Evolutionary conservation across 2,113 vertebrate genomes (phyloP).

Genomic region (Martes martes): DNA sequence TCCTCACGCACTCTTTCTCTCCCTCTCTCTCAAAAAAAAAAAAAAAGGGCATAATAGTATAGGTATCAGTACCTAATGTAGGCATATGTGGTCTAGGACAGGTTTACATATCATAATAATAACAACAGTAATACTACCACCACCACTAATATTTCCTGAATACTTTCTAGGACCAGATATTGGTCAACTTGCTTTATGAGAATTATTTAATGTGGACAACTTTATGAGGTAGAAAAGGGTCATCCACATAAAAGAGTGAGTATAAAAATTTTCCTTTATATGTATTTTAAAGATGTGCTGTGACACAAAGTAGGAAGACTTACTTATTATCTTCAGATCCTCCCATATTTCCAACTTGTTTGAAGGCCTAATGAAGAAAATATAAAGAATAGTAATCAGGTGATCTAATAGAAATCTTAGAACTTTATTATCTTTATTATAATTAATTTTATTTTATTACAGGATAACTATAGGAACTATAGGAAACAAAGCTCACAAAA

Average conservation of each 20-base stretch:
- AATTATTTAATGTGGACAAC: not conserved
- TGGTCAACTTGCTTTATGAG: not conserved
- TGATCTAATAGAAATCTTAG: slow-evolving; percentile 57
- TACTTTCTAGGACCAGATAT: not conserved
- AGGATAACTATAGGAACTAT: not conserved
- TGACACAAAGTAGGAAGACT: slow-evolving; percentile 69
- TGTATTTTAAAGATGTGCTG: not conserved
- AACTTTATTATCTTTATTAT: not conserved
- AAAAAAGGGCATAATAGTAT: not conserved
- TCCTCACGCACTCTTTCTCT: not conserved
- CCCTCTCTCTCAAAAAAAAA: not conserved
- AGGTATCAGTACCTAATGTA: not conserved
- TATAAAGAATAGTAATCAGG: slow-evolving; percentile 19
- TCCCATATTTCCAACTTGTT: slow-evolving; percentile 99
- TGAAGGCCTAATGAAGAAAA: slow-evolving; percentile 85
- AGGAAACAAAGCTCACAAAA: slow-evolving; percentile 20
- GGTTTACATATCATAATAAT: not conserved
- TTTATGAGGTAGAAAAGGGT: not conserved
- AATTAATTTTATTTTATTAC: not conserved
- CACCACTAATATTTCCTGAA: not conserved
- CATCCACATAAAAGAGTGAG: not conserved
- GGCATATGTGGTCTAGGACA: not conserved
- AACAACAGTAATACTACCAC: not conserved
- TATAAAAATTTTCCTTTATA: not conserved
- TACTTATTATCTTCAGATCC: slow-evolving; percentile 98